phyloP scores from a whole-genome alignment of 2,113 vertebrate genomes.

The Dipodomys spectabilis region DNA sequence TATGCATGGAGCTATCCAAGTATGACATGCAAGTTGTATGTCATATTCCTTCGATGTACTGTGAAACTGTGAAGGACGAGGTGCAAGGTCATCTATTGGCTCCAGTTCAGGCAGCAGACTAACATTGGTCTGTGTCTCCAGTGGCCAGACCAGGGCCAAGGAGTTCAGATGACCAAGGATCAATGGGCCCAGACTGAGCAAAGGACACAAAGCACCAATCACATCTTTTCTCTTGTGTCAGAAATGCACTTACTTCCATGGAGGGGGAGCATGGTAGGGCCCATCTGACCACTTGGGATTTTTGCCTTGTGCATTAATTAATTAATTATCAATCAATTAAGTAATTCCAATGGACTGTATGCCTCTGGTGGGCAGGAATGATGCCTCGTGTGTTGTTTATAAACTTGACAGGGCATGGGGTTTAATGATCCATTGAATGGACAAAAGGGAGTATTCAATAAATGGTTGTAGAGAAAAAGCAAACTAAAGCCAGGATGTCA shows the following conservation, averaged over 20 bases:
- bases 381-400: neutral
- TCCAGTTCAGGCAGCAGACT: neutral
- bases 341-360: neutral
- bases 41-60: neutral
- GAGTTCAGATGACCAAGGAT: neutral
- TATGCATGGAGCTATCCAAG: neutral
- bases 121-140: neutral
- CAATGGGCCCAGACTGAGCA: too few relatives aligned
- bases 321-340: too few relatives aligned
- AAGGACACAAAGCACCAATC: fast-evolving
- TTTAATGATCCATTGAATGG: neutral
- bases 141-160: neutral
- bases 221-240: neutral
- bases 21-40: neutral
- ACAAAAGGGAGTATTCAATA: neutral
- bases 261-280: neutral
- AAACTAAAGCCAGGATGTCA: neutral
- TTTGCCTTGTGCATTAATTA: neutral
- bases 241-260: neutral
- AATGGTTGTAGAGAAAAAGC: neutral
- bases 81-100: neutral
- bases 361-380: neutral
- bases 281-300: neutral
- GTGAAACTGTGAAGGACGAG: neutral
- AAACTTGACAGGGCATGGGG: neutral